These are phyloP conservation scores for Ciconia boyciana DNA, from an alignment of 2,113 vertebrate genomes.

Conservation along the genomic window DNA sequence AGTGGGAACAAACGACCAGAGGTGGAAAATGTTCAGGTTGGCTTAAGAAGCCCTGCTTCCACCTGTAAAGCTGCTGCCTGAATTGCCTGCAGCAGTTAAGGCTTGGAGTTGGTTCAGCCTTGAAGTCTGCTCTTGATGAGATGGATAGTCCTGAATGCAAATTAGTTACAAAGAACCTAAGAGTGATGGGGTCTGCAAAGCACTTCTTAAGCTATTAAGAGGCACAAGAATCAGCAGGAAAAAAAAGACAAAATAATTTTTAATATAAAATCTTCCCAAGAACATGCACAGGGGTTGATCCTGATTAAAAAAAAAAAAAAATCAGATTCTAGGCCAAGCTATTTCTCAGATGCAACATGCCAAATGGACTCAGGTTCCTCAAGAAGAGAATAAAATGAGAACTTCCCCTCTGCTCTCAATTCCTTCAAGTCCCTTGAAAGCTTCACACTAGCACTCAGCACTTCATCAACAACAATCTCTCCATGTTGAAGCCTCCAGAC, in stretches of 20 bases:
- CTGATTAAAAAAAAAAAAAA: neutral
- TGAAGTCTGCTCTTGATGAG: slow-evolving; percentile 4
- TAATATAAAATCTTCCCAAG: neutral
- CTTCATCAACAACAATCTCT: neutral
- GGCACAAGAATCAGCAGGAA: neutral
- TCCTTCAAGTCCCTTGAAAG: slow-evolving; percentile 34
- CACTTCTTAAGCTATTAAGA: neutral
- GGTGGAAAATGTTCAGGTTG: neutral
- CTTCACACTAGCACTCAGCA: neutral
- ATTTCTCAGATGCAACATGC: neutral
- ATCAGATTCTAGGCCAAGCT: neutral
- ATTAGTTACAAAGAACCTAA: neutral
- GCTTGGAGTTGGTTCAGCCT: slow-evolving; percentile 29
- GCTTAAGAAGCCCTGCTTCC: neutral
- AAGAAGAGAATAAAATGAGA: neutral
- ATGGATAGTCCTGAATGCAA: slow-evolving; percentile 2
- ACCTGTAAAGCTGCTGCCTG: neutral
- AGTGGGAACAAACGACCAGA: neutral
- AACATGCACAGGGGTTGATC: neutral
- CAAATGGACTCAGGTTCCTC: slow-evolving; percentile 2
- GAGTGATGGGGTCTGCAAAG: slow-evolving; percentile 19
- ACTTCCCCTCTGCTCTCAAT: neutral
- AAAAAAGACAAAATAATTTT: neutral
- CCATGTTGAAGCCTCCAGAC: neutral
- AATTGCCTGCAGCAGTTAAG: slow-evolving; percentile 6